Evolutionary conservation across 53 echinoderm and acorn worm species (phyloP), one percentile per base, ranked within the genome.

Genomic region (Arbacia lixula): DNA sequence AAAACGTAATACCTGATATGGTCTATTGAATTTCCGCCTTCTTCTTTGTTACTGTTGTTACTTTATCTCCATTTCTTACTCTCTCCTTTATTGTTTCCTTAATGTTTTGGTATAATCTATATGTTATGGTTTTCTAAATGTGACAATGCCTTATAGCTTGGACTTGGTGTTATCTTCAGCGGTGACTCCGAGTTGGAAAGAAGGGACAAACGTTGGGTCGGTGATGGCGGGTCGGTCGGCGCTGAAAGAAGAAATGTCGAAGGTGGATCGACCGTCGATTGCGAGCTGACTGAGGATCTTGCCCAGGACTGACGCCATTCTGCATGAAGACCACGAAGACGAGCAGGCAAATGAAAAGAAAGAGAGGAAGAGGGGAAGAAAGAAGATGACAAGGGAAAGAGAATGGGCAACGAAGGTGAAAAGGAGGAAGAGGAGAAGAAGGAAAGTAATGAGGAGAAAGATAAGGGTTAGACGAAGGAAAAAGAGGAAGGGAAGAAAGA

Each of bases 251-350:
- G 77, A 51, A 14, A 93, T 93, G 76, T 91, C 76, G 81, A 81
- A 93, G 16, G 76, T 33, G 12, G 93, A 87, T 6, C 56, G 66
- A 16, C 88, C 90, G 29, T 93, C 91, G 9, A 93, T 57, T 32
- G 91, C 91, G 9, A 96, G 60, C 71, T 96, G 84, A 5, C 89
- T 89, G 55, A 96, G 83, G 30, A 93, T 67, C 50, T 85, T 73
- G 14, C 96, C 96, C 28, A 96, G 75, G 19, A 96, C 91, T 17
- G 91, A 67, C 0, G 69, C 26, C 40, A 69, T 42, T 42, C 69
- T 69, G 49, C n/a, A n/a, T n/a, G n/a, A n/a, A n/a, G n/a, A n/a
- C n/a, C n/a, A n/a, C n/a, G n/a, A n/a, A n/a, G n/a, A n/a, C n/a
- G n/a, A n/a, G n/a, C n/a, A n/a, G n/a, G n/a, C n/a, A n/a, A n/a